Evolutionary conservation across 2,888 invertebrate genomes (phyloP), one percentile per base, ranked within the genome.

Genomic region (Nemotelus nigrinus): DNA sequence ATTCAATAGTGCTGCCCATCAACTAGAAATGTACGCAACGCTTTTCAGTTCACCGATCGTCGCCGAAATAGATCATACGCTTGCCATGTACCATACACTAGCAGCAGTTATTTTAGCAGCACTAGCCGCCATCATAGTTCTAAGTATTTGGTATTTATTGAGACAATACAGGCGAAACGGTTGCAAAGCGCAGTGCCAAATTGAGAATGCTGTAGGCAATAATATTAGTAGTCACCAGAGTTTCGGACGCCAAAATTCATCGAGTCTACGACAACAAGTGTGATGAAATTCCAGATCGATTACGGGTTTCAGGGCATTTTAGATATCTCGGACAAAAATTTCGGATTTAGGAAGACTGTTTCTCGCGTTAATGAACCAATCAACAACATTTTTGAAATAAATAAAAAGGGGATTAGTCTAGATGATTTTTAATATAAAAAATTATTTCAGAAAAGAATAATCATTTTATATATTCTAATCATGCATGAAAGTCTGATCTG

Each of bases 1-100:
- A 86, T 93, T 89, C 80, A 81, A 81, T 76, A 84, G 85, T 57
- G 86, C 87, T 79, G 87, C 86, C 67, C 85, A 85, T 79, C 87
- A 88, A 80, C 84, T 88, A 78, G 85, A 84, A 80, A 83, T 87
- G 81, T 84, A 83, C 6, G 87, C 85, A 2, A 75, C 77, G 10
- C 67, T 82, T 2, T 80, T 81, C 67, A 80, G 79, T 64, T 68
- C 68, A 58, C 81, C 81, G 39, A 77, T 80, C 10, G 64, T 76
- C 67, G 80, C 78, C 1, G 70, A 78, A n/a, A 44, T 72, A 2
- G 75, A 78, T 77, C 7, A 45, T 72, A 53, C 60, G 65, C 39
- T 74, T 8, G 48, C 60, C 7, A 7, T 74, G 5, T 74, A 60
- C 41, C 74, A 74, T 63, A 58, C 76, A 6, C 8, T 80, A 8